These are phyloP conservation scores for Pararge aegeria DNA, from an alignment of 1,140 invertebrate species.

Conservation along the genomic window DNA sequence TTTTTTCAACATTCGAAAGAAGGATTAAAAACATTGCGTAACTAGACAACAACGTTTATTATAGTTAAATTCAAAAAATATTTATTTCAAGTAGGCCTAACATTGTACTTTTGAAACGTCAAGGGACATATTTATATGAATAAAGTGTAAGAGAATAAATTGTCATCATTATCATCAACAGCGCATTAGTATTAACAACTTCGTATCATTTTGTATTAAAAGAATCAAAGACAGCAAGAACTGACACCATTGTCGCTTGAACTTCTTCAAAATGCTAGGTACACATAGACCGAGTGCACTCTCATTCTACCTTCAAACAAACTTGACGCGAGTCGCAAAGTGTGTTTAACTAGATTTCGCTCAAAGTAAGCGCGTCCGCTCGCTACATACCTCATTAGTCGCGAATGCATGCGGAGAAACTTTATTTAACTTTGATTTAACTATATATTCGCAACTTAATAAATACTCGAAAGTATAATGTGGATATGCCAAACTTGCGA, in stretches of 20 bases:
- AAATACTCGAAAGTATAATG: background rate
- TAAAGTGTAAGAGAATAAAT: too few relatives aligned
- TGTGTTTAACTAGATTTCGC: constrained; percentile 5
- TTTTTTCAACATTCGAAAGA: too few relatives aligned
- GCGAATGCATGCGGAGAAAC: constrained; percentile 8
- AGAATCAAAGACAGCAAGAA: too few relatives aligned
- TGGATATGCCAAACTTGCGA: background rate
- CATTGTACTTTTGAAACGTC: too few relatives aligned
- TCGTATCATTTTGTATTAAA: too few relatives aligned
- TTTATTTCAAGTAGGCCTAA: too few relatives aligned
- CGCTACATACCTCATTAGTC: constrained; percentile 12
- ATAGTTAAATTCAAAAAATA: too few relatives aligned
- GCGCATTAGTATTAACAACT: too few relatives aligned
- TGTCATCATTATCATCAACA: too few relatives aligned
- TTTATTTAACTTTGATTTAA: constrained; percentile 9
- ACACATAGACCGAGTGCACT: background rate
- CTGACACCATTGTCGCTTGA: background rate
- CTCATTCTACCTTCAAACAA: constrained; percentile 5
- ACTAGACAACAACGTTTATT: too few relatives aligned
- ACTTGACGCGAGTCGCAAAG: constrained; percentile 1
- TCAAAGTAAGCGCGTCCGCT: constrained; percentile 6
- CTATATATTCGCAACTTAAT: background rate
- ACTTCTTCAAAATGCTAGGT: background rate
- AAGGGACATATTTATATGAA: too few relatives aligned
- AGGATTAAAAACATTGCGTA: too few relatives aligned